Conservation (phyloP, 2,888 invertebrate genomes). For the Dynastes maya region DNA sequence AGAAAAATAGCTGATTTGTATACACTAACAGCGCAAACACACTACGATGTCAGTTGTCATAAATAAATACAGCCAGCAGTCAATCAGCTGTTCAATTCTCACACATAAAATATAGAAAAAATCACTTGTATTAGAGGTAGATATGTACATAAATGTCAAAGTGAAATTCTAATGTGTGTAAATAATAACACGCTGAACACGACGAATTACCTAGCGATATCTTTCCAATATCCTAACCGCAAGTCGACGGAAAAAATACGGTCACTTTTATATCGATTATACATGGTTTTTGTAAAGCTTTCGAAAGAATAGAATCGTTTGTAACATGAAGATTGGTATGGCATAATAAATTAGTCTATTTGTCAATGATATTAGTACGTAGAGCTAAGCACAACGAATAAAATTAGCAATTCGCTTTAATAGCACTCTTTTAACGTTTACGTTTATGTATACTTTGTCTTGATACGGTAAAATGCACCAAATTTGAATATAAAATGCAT, state of each 20-base stretch:
- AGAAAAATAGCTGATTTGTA: constrained; percentile 6
- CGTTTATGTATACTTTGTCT: too few species aligned
- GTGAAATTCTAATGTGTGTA: constrained; percentile 19
- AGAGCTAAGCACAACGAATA: too few species aligned
- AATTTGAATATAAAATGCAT: too few species aligned
- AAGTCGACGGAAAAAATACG: neutral
- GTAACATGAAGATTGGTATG: too few species aligned
- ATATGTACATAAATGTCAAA: constrained; percentile 24
- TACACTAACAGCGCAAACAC: constrained; percentile 1
- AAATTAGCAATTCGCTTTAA: too few species aligned
- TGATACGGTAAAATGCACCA: too few species aligned
- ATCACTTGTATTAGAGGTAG: constrained; percentile 1
- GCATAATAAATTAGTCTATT: too few species aligned
- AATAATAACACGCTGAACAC: neutral
- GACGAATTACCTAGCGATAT: constrained; percentile 16
- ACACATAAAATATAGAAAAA: constrained; percentile 8
- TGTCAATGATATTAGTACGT: too few species aligned
- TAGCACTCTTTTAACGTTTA: too few species aligned
- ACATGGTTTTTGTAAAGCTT: neutral
- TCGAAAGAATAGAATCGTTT: neutral
- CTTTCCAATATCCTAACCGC: neutral
- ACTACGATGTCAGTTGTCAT: neutral
- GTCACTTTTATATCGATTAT: neutral
- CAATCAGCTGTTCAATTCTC: constrained; percentile 24
- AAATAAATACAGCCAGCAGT: constrained; percentile 14